Base-by-base conservation (phyloP, 30 jellyfish, hydroid and myxozoan genomes). In the Clytia hemisphaerica region DNA sequence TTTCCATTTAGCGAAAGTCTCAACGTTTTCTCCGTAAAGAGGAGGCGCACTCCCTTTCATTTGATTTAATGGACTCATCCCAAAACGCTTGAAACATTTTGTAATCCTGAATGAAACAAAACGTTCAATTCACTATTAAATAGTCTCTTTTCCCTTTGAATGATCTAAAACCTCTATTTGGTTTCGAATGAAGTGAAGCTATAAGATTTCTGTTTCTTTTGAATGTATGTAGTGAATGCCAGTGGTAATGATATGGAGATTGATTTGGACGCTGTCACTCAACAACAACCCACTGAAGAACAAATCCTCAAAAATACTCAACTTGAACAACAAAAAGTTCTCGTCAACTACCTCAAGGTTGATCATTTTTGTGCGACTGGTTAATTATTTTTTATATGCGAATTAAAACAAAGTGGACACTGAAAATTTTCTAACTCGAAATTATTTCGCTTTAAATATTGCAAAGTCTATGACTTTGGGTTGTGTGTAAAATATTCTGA, bases 281-380 rank as follows among this genome's bases (percentile, higher is more conserved):
- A 37, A 58, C 63, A 72, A 34, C 60, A 55, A 58, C 36, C 31
- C 19, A 22, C 27, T 18, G 49, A 48, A 45, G 79, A 4, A 26
- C 29, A 18, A 19, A 66, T 28, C 25, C 1, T n/a, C n/a, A 62
- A 62, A 19, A 67, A 67, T 4, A 66, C 40, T 3, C 92, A 78
- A 44, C 37, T 86, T 16, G 90, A 72, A 42, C 66, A 79, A 37
- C 93, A 79, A 67, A 76, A 79, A 18, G 58, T 86, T 33, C 75
- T 86, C 24, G 94, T 86, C 59, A 67, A 61, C 32, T 86, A 79
- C 45, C 79, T 72, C 0, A 75, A 79, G 78, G 94, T 86, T 36
- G 27, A 18, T 3, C 35, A 16, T 18, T 45, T 30, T 24, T 26
- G 12, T 51, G 28, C 12, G 21, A 51, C 21, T 9, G 9, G 66